These are phyloP conservation scores for Bothrops jararaca DNA, from an alignment of 2,113 vertebrate genomes.

Conservation along the genomic window DNA sequence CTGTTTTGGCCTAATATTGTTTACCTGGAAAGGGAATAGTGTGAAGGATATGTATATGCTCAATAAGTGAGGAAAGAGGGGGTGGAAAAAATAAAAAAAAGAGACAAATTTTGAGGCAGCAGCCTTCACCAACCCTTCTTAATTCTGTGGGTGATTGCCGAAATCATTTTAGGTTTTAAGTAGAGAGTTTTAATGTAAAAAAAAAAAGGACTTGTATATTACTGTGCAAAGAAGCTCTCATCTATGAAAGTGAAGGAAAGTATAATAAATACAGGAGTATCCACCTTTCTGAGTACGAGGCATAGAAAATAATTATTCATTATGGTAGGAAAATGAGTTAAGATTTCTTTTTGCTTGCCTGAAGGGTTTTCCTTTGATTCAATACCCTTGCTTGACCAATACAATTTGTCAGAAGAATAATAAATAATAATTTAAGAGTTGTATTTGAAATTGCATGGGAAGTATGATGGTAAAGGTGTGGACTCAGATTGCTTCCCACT, in stretches of 20 bases:
- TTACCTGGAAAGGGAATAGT: neutral
- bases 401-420: neutral
- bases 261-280: neutral
- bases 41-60: neutral
- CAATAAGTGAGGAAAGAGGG: neutral
- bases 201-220: no score
- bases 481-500: neutral
- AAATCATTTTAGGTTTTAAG: neutral
- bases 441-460: neutral
- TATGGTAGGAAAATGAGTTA: neutral
- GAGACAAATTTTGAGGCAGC: neutral
- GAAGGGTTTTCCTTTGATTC: neutral
- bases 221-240: neutral
- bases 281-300: neutral
- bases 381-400: neutral
- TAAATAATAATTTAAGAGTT: neutral
- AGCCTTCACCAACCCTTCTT: no score
- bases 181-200: neutral
- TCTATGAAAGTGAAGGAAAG: neutral
- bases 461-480: neutral
- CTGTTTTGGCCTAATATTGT: neutral
- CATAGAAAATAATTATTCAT: neutral
- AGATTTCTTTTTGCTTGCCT: neutral
- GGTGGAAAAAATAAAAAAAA: neutral
- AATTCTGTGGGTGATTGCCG: neutral